Evolutionary conservation across 2,797 vertebrate genomes (phyloP).

Genomic region (Aeoliscus strigatus): DNA sequence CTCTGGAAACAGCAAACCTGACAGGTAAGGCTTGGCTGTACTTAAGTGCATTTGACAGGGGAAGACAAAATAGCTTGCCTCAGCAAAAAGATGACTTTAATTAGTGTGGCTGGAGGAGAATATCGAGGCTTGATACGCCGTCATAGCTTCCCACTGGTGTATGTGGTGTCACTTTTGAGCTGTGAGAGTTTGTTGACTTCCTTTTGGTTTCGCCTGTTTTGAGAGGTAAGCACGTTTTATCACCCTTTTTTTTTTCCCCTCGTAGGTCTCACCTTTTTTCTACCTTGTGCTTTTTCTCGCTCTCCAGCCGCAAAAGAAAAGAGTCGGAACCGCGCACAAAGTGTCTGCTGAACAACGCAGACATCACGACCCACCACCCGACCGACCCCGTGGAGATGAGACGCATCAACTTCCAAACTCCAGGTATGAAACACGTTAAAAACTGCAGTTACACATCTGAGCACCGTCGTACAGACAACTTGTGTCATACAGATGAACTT

Average conservation of each 20-base stretch:
- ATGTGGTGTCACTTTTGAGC: constrained; percentile 16
- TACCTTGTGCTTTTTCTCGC: constrained; percentile 12
- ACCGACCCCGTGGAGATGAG: constrained; percentile 98
- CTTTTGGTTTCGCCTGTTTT: constrained; percentile 2
- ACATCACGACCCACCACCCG: constrained; percentile 91
- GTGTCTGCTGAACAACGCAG: constrained; percentile 92
- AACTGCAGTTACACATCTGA: not conserved
- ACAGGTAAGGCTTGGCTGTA: constrained; percentile 86
- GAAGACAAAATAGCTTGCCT: constrained; percentile 52
- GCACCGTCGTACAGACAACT: not conserved
- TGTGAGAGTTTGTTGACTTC: too few species aligned
- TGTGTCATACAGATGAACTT: too few species aligned
- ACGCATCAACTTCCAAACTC: constrained; percentile 96
- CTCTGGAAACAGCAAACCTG: constrained; percentile 92
- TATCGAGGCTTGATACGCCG: constrained; percentile 22
- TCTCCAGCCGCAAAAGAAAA: constrained; percentile 87
- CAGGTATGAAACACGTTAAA: constrained; percentile 81
- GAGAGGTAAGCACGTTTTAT: not conserved
- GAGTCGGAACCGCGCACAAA: constrained; percentile 93
- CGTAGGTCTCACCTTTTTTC: too few species aligned
- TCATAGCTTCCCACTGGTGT: constrained; percentile 11
- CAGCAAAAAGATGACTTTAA: constrained; percentile 58
- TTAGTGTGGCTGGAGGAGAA: constrained; percentile 44
- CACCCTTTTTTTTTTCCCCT: constrained; percentile 16
- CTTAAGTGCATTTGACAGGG: constrained; percentile 61